These are phyloP conservation scores for Morus bassanus DNA, from an alignment of 2,797 vertebrate genomes.

Conservation along the genomic window DNA sequence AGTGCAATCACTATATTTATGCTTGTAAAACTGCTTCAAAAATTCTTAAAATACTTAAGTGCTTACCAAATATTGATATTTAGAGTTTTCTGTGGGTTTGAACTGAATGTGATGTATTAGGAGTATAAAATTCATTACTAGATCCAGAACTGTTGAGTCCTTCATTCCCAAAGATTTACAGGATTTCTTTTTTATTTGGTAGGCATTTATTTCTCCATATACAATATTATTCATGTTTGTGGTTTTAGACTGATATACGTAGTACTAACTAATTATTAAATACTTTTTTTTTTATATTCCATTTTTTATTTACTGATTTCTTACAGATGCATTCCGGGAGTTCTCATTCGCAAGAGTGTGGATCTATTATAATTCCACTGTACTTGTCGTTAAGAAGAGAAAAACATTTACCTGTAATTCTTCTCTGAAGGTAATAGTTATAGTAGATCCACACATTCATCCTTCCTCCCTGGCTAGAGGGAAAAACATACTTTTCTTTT, in stretches of 20 bases:
- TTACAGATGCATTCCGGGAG: constrained; percentile 28
- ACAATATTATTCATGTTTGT: not conserved
- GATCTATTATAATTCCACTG: constrained; percentile 50
- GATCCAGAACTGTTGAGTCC: not conserved
- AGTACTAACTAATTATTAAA: not conserved
- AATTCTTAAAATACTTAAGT: not conserved
- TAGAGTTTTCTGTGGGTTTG: not conserved
- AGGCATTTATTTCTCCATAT: not conserved
- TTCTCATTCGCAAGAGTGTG: constrained; percentile 37
- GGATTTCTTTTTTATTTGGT: not conserved
- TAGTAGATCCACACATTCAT: constrained; percentile 57
- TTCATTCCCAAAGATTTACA: not conserved
- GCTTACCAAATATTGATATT: not conserved
- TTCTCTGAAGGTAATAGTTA: constrained; percentile 66
- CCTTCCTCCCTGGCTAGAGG: not conserved
- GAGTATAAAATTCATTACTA: not conserved
- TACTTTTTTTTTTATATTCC: not conserved
- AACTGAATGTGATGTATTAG: not conserved
- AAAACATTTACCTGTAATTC: constrained; percentile 65
- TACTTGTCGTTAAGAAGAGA: constrained; percentile 44
- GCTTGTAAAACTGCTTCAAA: not conserved
- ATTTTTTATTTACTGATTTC: constrained; percentile 48
- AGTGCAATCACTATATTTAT: not conserved
- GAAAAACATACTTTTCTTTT: not conserved
- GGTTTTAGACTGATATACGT: not conserved